A percentile compares a stretch with the other conserved stretches of the same genome.
phyloP scores from a whole-genome alignment of 2,888 invertebrate species.

The Cylloceria caligata region DNA sequence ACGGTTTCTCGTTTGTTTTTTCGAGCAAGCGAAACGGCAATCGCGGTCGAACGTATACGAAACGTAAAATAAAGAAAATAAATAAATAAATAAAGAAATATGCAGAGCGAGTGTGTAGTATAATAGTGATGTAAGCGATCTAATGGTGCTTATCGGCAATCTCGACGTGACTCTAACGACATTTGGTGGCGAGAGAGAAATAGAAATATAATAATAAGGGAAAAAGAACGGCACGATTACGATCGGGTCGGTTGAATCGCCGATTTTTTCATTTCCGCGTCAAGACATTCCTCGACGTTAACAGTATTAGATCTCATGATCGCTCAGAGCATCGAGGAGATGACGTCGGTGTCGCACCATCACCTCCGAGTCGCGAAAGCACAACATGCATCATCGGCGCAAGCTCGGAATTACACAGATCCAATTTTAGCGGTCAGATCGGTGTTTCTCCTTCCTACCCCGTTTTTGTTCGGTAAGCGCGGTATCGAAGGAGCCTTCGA shows the following conservation, averaged over 20 bases:
- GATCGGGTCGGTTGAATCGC: conserved; percentile 65
- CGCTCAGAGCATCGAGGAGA: conserved; percentile 72
- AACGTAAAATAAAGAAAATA: conserved; percentile 9
- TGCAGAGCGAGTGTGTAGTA: conserved; percentile 43
- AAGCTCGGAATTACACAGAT: conserved; percentile 81
- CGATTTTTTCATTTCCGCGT: conserved; percentile 66
- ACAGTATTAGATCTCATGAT: conserved; percentile 72
- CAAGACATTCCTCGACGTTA: conserved; percentile 63
- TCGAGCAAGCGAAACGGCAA: conserved; percentile 11
- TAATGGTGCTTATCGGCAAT: conserved; percentile 78
- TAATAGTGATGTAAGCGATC: conserved; percentile 75
- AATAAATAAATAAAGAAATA: conserved; percentile 23
- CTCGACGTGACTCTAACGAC: conserved; percentile 77
- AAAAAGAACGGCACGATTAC: conserved; percentile 39
- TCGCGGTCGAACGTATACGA: conserved; percentile 20
- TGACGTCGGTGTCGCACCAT: conserved; percentile 80
- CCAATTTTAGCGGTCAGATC: conserved; percentile 58
- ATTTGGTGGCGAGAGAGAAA: conserved; percentile 56
- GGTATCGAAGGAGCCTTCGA: conserved; percentile 42
- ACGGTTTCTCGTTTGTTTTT: neutral
- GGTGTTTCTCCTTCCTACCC: conserved; percentile 29
- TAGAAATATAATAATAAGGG: conserved; percentile 58
- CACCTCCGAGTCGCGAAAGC: conserved; percentile 84
- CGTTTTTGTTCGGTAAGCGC: conserved; percentile 11
- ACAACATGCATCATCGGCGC: conserved; percentile 85